Evolutionary conservation across 2,888 invertebrate species (phyloP).

Genomic region (Scaptomyza polygonia): DNA sequence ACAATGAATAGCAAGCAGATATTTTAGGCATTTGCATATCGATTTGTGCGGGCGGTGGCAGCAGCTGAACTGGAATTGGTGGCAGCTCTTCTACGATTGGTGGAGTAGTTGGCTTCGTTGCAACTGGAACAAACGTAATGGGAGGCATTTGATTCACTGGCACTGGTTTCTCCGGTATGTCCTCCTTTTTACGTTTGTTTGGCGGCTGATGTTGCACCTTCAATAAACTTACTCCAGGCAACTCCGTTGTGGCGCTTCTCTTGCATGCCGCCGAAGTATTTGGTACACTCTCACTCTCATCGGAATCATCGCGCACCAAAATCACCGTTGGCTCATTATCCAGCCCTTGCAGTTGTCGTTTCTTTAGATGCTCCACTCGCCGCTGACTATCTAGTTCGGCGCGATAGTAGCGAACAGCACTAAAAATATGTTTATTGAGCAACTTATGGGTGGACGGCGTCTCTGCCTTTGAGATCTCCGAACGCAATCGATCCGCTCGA

Average conservation of each 20-base stretch:
- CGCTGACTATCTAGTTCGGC: constrained; percentile 59
- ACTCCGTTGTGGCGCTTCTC: not conserved
- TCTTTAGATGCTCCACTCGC: constrained; percentile 31
- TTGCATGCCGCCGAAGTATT: not conserved
- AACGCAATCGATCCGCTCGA: constrained; percentile 47
- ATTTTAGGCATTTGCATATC: constrained; percentile 76
- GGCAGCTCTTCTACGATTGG: not conserved
- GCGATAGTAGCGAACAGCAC: constrained; percentile 76
- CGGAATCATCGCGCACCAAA: constrained; percentile 61
- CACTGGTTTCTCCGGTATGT: not conserved
- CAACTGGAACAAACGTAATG: not conserved
- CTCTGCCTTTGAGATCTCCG: constrained; percentile 60
- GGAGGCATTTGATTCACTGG: not conserved
- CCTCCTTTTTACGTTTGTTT: constrained; percentile 25
- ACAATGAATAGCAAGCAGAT: constrained; percentile 76
- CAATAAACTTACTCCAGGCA: not conserved
- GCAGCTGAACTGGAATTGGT: not conserved
- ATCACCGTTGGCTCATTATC: constrained; percentile 32
- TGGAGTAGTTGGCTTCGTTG: not conserved
- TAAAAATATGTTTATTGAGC: constrained; percentile 67
- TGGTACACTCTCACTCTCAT: constrained; percentile 25
- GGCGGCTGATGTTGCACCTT: constrained; percentile 5
- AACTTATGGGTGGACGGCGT: constrained; percentile 55
- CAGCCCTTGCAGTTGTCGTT: constrained; percentile 18
- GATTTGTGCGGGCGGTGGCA: constrained; percentile 1